Percentiles rank a stretch among this genome's conserved stretches.
Conservation (phyloP, 2,888 invertebrate genomes). For the Idaea biselata region DNA sequence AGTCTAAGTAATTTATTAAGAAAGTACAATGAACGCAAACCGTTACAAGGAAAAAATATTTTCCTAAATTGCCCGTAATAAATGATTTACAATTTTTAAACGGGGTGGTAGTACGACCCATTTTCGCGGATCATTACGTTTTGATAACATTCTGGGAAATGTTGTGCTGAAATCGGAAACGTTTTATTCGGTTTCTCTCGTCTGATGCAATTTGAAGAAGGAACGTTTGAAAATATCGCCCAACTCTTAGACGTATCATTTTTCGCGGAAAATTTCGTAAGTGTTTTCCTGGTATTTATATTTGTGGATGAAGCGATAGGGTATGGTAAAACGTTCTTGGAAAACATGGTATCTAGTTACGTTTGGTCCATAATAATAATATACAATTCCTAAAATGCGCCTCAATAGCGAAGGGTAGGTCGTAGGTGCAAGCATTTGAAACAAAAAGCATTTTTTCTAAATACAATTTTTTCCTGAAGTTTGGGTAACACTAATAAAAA, state of each 20-base stretch:
- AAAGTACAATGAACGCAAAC: not conserved
- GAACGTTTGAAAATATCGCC: not conserved
- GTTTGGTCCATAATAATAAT: no score
- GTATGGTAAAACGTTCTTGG: no score
- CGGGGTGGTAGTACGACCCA: slow-evolving; percentile 17
- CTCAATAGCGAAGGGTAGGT: no score
- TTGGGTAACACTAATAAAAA: no score
- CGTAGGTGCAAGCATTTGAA: no score
- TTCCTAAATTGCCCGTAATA: slow-evolving; percentile 15
- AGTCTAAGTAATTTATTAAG: no score
- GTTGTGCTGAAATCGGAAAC: not conserved
- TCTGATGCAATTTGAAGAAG: not conserved
- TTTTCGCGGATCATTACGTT: slow-evolving; percentile 26
- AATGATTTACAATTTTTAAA: slow-evolving; percentile 23
- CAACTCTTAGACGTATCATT: not conserved
- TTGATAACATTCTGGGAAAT: slow-evolving; percentile 7
- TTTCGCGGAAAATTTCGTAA: not conserved
- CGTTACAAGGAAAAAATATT: not conserved
- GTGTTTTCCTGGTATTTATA: not conserved
- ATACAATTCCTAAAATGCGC: no score
- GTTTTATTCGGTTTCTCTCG: not conserved
- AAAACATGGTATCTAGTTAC: no score
- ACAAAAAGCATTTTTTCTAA: no score
- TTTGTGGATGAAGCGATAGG: no score
- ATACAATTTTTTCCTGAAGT: no score